A percentile compares a stretch with the other conserved stretches of the same genome.
These are phyloP conservation scores for Patella pellucida DNA, from an alignment of 2,888 invertebrate genomes.

Conservation along the genomic window DNA sequence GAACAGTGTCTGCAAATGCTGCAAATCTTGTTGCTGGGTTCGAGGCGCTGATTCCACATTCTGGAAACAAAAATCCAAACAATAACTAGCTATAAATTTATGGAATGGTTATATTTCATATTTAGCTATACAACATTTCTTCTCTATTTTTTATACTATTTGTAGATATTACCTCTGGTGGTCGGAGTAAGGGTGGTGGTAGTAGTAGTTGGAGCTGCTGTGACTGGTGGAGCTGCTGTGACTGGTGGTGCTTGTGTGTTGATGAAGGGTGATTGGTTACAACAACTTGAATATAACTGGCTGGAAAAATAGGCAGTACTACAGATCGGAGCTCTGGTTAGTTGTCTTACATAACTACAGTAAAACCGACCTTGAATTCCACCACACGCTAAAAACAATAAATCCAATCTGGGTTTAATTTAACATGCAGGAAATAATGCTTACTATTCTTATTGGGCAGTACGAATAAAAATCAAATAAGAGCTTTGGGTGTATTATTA, in stretches of 20 bases:
- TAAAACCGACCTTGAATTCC: neutral
- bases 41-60: constrained; percentile 20
- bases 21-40: constrained; percentile 9
- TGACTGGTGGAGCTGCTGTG: neutral
- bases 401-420: no score
- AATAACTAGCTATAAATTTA: no score
- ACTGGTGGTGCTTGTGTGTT: neutral
- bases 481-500: no score
- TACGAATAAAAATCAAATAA: no score
- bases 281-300: neutral
- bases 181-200: neutral
- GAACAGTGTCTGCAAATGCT: neutral
- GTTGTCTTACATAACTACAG: neutral
- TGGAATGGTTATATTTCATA: no score
- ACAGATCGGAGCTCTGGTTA: neutral
- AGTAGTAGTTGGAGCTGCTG: neutral
- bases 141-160: no score
- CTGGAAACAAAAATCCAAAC: constrained; percentile 1
- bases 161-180: neutral
- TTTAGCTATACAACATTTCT: no score
- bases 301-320: neutral
- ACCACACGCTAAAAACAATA: neutral
- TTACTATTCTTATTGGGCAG: no score
- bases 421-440: no score
- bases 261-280: neutral